Evolutionary conservation across 2,888 invertebrate genomes (phyloP), one percentile per base, ranked within the genome.

Genomic region (Pachliopta kotzebuea): DNA sequence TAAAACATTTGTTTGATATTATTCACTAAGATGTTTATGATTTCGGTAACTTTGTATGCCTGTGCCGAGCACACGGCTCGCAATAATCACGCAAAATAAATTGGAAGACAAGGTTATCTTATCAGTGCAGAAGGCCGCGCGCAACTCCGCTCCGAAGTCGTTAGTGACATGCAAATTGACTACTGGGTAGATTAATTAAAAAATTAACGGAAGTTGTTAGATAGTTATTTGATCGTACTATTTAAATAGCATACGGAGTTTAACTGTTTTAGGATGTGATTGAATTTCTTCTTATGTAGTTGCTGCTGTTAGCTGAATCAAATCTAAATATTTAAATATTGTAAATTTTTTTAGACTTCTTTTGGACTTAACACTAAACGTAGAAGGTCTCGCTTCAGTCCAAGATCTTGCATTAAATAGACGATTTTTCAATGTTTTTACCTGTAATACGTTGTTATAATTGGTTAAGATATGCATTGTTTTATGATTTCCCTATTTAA

Each of bases 91-190:
- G 85, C 81, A 76, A 85, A 87, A 82, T 82, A 86, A 89, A 89
- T 89, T 88, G 85, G 79, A 87, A 88, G 84, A 85, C 91, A 90
- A 90, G 90, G 90, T 90, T 90, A 90, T 91, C 89, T 91, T 90
- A 90, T 91, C 90, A 85, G 76, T 65, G 72, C 73, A 72, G 84
- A 84, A 81, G 82, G 78, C 73, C 76, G 75, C 71, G 76, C 69
- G 60, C 62, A 63, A 67, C 57, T 58, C 57, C 49, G 42, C 59
- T 49, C 6, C n/a, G 45, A 37, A 56, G 62, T 56, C 20, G 64
- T 69, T 68, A 62, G 55, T 49, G 18, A 54, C 54, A 62, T 62
- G 65, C 50, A 59, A 66, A 66, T 66, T 62, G 59, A 58, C 62
- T 55, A 62, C 49, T 53, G 52, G 55, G 49, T 55, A 50, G 54